These are phyloP conservation scores for Trachymyrmex septentrionalis DNA, from an alignment of 1,140 invertebrate species.

Conservation along the genomic window DNA sequence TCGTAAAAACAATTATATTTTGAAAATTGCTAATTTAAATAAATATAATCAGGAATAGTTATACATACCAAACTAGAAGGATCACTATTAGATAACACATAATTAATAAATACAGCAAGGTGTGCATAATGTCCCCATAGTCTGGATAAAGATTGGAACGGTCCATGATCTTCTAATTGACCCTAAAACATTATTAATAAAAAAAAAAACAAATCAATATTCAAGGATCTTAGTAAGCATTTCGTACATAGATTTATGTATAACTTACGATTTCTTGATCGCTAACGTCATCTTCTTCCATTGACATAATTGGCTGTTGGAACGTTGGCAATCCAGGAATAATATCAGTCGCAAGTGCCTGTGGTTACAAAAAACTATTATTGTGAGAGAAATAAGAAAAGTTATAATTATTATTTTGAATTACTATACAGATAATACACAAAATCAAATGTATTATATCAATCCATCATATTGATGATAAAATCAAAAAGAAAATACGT, in stretches of 20 bases:
- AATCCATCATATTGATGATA: not conserved
- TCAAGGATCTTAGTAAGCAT: slow-evolving; percentile 40
- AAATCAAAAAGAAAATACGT: not conserved
- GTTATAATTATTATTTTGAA: slow-evolving; percentile 35
- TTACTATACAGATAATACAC: not conserved
- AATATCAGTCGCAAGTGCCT: slow-evolving; percentile 74
- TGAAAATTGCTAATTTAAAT: not conserved
- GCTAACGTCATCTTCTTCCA: slow-evolving; percentile 97
- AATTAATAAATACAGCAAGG: slow-evolving; percentile 96
- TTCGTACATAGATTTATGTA: slow-evolving; percentile 12
- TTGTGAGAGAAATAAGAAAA: slow-evolving; percentile 40
- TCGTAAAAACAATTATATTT: slow-evolving; percentile 1
- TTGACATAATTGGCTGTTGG: slow-evolving; percentile 95
- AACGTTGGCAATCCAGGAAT: slow-evolving; percentile 83
- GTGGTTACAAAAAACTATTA: slow-evolving; percentile 22
- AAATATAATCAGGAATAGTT: slow-evolving; percentile 1
- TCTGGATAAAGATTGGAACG: slow-evolving; percentile 91
- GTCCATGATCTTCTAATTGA: slow-evolving; percentile 92
- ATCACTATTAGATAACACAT: slow-evolving; percentile 94
- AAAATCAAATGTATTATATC: not conserved
- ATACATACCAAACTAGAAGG: slow-evolving; percentile 91
- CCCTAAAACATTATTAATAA: slow-evolving; percentile 82
- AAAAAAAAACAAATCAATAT: slow-evolving; percentile 42
- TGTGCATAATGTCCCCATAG: slow-evolving; percentile 92
- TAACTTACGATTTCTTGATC: slow-evolving; percentile 92